Percentiles rank a stretch among this genome's conserved stretches.
Conservation (phyloP, 2,888 invertebrate species). For the Clepsis dumicolana region DNA sequence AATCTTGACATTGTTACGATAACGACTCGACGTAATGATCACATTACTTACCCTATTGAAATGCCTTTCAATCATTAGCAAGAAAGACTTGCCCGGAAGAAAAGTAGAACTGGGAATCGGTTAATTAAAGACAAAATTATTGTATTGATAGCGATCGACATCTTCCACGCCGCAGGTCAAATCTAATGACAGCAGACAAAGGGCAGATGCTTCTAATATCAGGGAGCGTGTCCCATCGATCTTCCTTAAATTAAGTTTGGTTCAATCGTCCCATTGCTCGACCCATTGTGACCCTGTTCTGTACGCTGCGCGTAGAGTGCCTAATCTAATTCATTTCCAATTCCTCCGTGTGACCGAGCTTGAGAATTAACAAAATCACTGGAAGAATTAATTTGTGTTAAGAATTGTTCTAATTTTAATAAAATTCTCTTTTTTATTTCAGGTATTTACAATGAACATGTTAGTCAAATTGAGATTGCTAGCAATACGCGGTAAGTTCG, state of each 20-base stretch:
- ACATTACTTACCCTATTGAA: conserved; percentile 21
- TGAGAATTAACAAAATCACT: conserved; percentile 42
- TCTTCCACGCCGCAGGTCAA: conserved; percentile 42
- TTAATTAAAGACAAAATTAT: conserved; percentile 30
- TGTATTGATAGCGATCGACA: conserved; percentile 43
- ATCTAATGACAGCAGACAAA: conserved; percentile 51
- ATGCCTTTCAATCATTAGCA: conserved; percentile 13
- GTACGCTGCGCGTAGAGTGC: conserved; percentile 40
- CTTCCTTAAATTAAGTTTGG: conserved; percentile 57
- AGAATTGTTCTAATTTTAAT: conserved; percentile 28
- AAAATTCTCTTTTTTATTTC: conserved; percentile 55
- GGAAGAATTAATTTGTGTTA: conserved; percentile 32
- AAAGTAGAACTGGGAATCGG: conserved; percentile 14
- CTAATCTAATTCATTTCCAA: conserved; percentile 52
- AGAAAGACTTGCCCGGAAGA: conserved; percentile 12
- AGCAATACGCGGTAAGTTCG: conserved; percentile 66
- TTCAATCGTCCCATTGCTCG: conserved; percentile 51
- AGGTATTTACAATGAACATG: conserved; percentile 63
- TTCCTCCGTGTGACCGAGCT: conserved; percentile 49
- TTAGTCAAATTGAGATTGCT: conserved; percentile 31
- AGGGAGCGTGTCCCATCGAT: conserved; percentile 47
- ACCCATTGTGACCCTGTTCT: conserved; percentile 46
- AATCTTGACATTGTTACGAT: conserved; percentile 28
- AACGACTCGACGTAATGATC: conserved; percentile 14
- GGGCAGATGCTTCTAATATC: conserved; percentile 51